Conservation (phyloP, 1,140 invertebrate species). For the Drosophila yakuba region DNA sequence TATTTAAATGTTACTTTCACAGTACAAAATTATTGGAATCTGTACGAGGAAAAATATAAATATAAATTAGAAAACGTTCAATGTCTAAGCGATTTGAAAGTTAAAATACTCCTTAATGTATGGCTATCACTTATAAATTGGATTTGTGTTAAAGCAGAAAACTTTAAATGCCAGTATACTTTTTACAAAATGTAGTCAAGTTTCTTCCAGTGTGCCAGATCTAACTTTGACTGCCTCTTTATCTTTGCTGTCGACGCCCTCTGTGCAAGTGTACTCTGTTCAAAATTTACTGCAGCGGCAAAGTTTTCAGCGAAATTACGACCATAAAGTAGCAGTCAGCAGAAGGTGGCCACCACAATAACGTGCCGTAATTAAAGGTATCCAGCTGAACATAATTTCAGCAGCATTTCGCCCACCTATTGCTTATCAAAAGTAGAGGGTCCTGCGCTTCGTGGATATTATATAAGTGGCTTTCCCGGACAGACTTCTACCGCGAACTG, state of each 20-base stretch:
- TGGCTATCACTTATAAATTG: no score
- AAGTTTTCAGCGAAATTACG: constrained; percentile 66
- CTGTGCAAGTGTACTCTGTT: constrained; percentile 31
- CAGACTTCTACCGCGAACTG: constrained; percentile 8
- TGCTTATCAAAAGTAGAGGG: constrained; percentile 41
- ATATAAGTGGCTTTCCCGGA: constrained; percentile 45
- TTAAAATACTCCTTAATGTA: no score
- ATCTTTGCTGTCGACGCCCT: constrained; percentile 49
- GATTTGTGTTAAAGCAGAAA: no score
- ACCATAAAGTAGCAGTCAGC: constrained; percentile 50
- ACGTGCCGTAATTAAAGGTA: constrained; percentile 50
- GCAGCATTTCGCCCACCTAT: constrained; percentile 12
- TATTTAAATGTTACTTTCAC: no score
- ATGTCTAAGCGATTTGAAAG: no score
- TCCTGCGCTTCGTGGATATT: constrained; percentile 25
- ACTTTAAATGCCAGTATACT: neutral
- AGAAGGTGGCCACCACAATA: constrained; percentile 26
- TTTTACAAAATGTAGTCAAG: neutral
- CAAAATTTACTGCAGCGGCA: constrained; percentile 69
- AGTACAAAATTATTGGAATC: no score
- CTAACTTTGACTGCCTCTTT: constrained; percentile 27
- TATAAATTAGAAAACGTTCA: no score
- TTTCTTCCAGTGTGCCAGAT: constrained; percentile 13
- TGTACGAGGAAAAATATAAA: no score
- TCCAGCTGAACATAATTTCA: constrained; percentile 33